Conservation (phyloP, 1,140 invertebrate genomes). For the Polyergus mexicanus region DNA sequence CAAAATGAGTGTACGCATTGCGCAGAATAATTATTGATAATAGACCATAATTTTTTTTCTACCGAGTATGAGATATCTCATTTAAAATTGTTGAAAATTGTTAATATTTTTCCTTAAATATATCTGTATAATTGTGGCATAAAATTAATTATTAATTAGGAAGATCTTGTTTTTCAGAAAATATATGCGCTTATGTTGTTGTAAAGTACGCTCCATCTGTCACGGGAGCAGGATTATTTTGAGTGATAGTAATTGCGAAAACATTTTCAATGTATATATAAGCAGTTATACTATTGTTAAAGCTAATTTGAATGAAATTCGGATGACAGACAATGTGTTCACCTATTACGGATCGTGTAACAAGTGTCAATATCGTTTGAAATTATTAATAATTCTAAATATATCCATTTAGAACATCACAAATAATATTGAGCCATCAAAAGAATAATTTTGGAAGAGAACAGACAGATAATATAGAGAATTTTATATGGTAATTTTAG, state of each 20-base stretch:
- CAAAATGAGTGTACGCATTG: not conserved
- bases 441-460: not conserved
- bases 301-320: constrained; percentile 49
- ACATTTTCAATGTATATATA: constrained; percentile 11
- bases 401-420: not conserved
- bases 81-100: constrained; percentile 9
- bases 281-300: constrained; percentile 20
- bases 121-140: not conserved
- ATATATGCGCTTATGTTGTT: not conserved
- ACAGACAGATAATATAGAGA: not conserved
- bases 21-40: constrained; percentile 41
- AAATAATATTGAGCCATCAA: not conserved
- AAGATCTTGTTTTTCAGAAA: not conserved
- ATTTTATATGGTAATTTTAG: not conserved
- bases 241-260: constrained; percentile 38
- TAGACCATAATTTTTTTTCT: not conserved
- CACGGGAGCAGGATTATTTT: not conserved
- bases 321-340: constrained; percentile 29
- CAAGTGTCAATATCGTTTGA: constrained; percentile 20
- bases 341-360: constrained; percentile 37
- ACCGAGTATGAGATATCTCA: not conserved
- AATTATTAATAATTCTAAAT: constrained; percentile 39
- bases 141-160: constrained; percentile 9
- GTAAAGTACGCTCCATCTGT: not conserved
- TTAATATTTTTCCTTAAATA: not conserved